These are phyloP conservation scores for Ochropleura leucogaster DNA, from an alignment of 2,888 invertebrate species.

Conservation along the genomic window DNA sequence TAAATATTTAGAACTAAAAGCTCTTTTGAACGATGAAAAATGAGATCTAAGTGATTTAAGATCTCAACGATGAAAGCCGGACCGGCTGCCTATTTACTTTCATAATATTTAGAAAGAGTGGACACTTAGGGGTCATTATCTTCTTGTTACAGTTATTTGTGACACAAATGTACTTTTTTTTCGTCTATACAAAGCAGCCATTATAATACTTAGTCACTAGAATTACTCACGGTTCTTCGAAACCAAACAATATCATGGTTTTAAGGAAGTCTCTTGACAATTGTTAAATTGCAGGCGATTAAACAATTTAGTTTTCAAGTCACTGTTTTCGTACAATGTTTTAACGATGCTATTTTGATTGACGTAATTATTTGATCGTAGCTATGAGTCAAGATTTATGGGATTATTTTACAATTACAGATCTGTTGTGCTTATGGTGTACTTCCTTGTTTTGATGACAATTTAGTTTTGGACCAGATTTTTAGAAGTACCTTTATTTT, in stretches of 20 bases:
- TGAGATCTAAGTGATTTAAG: conserved; percentile 60
- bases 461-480: background rate
- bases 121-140: conserved; percentile 63
- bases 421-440: background rate
- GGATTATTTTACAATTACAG: conserved; percentile 53
- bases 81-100: conserved; percentile 56
- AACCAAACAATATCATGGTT: conserved; percentile 51
- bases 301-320: conserved; percentile 67
- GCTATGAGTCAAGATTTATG: conserved; percentile 56
- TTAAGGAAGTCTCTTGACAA: conserved; percentile 66
- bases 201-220: conserved; percentile 59
- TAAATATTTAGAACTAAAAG: conserved; percentile 63
- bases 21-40: conserved; percentile 62
- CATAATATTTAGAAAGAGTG: conserved; percentile 66
- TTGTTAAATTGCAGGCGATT: conserved; percentile 82
- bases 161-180: conserved; percentile 52
- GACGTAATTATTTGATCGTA: conserved; percentile 59
- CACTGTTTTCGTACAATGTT: conserved; percentile 69
- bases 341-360: conserved; percentile 43
- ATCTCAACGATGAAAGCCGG: conserved; percentile 56
- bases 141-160: conserved; percentile 57
- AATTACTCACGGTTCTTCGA: conserved; percentile 60
- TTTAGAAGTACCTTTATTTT: background rate
- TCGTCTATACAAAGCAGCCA: conserved; percentile 58
- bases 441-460: conserved; percentile 46